phyloP scores from a whole-genome alignment of 2,113 vertebrate genomes.

The Calyptomena viridis region DNA sequence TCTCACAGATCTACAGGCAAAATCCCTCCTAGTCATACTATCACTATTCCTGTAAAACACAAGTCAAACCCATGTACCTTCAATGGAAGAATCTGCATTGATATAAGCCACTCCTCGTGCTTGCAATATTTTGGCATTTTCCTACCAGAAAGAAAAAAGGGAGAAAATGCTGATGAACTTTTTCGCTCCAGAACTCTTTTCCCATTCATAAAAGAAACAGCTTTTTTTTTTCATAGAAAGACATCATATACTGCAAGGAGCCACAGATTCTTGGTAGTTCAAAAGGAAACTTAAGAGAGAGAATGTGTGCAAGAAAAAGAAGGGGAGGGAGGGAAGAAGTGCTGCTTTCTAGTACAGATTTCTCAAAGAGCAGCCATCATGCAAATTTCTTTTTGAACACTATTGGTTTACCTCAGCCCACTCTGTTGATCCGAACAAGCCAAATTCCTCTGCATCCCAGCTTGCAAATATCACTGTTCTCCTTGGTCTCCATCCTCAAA shows the following conservation, averaged over 20 bases:
- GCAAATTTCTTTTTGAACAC: neutral
- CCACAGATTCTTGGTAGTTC: neutral
- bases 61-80: conserved; percentile 75
- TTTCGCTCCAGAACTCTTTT: neutral
- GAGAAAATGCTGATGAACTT: neutral
- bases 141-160: conserved; percentile 64
- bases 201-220: neutral
- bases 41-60: neutral
- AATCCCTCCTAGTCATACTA: neutral
- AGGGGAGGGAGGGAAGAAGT: neutral
- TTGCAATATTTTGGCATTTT: conserved; percentile 90
- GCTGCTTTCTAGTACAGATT: neutral
- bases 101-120: conserved; percentile 92
- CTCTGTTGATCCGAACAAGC: conserved; percentile 91
- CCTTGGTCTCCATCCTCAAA: conserved; percentile 89
- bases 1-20: neutral
- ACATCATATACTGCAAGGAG: neutral
- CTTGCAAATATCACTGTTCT: conserved; percentile 94
- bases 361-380: neutral
- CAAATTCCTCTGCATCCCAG: conserved; percentile 98
- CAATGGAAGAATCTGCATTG: conserved; percentile 93
- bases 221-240: neutral
- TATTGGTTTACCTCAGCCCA: conserved; percentile 90
- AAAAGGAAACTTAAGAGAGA: neutral
- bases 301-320: neutral